A percentile compares a stretch with the other conserved stretches of the same genome.
Conservation (phyloP, 2,113 vertebrate species). For the Takifugu bimaculatus region DNA sequence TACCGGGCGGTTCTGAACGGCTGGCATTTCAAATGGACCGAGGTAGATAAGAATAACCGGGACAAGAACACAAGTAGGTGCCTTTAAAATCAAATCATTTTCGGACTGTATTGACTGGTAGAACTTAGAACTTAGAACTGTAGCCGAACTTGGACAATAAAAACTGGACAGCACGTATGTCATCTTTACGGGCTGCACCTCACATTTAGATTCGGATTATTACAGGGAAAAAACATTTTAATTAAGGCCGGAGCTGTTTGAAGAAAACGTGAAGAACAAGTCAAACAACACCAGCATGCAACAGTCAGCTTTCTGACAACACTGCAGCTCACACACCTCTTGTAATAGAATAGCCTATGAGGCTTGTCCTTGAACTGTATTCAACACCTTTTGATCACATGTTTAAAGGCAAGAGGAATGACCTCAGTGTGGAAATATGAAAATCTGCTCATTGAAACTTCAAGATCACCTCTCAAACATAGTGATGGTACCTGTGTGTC, state of each 20-base stretch:
- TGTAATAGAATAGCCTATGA: background rate
- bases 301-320: slow-evolving; percentile 36
- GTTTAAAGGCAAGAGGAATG: background rate
- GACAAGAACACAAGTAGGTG: slow-evolving; percentile 67
- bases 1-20: slow-evolving; percentile 68
- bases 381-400: background rate
- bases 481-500: background rate
- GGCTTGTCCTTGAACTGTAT: background rate
- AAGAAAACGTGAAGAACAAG: slow-evolving; percentile 57
- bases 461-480: background rate
- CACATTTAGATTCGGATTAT: background rate
- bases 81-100: background rate
- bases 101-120: no score
- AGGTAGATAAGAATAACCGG: slow-evolving; percentile 68
- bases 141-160: background rate
- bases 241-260: background rate
- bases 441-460: background rate
- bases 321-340: slow-evolving; percentile 11
- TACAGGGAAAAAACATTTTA: background rate
- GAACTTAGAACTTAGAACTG: no score
- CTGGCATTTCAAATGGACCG: slow-evolving; percentile 76
- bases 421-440: background rate
- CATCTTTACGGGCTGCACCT: background rate
- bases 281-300: slow-evolving; percentile 56
- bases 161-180: background rate